Conservation (phyloP, 2,113 vertebrate species). For the Triplophysa tibetana region DNA sequence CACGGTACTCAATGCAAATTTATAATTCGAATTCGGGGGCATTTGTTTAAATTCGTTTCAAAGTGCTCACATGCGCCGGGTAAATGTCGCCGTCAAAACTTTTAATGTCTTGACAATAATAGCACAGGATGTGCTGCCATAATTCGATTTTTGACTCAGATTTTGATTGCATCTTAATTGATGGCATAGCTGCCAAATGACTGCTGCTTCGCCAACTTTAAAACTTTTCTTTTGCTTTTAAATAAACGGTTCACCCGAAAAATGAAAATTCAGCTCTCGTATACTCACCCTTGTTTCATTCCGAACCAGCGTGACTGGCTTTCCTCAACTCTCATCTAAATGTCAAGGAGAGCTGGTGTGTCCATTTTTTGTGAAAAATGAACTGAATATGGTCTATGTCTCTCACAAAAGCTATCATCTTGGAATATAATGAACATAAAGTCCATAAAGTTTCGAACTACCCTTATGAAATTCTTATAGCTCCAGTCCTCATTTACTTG, state of each 20-base stretch:
- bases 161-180: neutral
- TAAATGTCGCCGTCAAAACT: slow-evolving; percentile 42
- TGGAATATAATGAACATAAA: no score
- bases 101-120: slow-evolving; percentile 49
- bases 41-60: slow-evolving; percentile 45
- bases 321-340: no score
- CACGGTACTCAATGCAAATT: slow-evolving; percentile 34
- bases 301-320: neutral
- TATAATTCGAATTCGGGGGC: slow-evolving; percentile 40
- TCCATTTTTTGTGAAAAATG: no score
- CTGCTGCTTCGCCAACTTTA: neutral
- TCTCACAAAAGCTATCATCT: no score
- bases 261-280: neutral
- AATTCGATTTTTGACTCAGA: slow-evolving; percentile 1
- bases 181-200: neutral
- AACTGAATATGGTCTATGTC: no score
- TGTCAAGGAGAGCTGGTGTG: no score
- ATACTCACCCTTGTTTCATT: neutral
- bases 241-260: neutral
- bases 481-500: neutral
- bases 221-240: neutral
- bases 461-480: no score
- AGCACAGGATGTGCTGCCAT: slow-evolving; percentile 1
- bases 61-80: slow-evolving; percentile 36
- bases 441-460: no score